Base-by-base conservation (phyloP, 2,888 invertebrate species). In the Portevinia maculata region DNA sequence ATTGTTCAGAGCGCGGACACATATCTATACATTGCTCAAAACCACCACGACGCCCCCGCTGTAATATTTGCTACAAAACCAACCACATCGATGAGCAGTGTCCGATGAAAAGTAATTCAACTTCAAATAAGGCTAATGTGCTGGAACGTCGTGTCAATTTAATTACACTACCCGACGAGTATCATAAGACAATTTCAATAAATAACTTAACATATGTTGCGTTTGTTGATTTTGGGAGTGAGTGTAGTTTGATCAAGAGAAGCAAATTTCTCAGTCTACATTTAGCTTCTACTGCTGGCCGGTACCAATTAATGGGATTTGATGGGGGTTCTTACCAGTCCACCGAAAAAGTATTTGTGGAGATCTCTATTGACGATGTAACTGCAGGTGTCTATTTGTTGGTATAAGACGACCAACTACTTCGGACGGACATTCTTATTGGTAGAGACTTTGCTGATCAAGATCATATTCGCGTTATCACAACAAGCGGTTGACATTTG, bases 161-260 rank as follows among this genome's bases (percentile, higher is more conserved):
- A n/a, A n/a, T n/a, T n/a, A n/a, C n/a, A n/a, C n/a, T n/a, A n/a
- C n/a, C n/a, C n/a, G n/a, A n/a, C n/a, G 71, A 60, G 24, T 71
- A 62, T 30, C 71, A 55, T 11, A 62, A 62, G 24, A 28, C 2
- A 0, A 11, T 73, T 53, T 55, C 15, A 15, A 55, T 70, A 17
- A 70, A 70, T 9, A 44, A 15, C 4, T 1, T 28, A 15, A 15
- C 60, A 2, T 32, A 55, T 13, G n/a, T 73, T 37, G 71, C 34
- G 17, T 73, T 73, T 15, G 11, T 71, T 46, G 71, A 71, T 59
- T 70, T 70, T n/a, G 60, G 70, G 1, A 60, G 50, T 39, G 60
- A 70, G 8, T 52, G 70, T 19, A 70, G 50, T 11, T 21, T 60
- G 41, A 60, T 60, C 2, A 41, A 60, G 15, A 15, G 19, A 24